Base-by-base conservation (phyloP, 2,888 invertebrate genomes). In the Archaeoteleia sp. region DNA sequence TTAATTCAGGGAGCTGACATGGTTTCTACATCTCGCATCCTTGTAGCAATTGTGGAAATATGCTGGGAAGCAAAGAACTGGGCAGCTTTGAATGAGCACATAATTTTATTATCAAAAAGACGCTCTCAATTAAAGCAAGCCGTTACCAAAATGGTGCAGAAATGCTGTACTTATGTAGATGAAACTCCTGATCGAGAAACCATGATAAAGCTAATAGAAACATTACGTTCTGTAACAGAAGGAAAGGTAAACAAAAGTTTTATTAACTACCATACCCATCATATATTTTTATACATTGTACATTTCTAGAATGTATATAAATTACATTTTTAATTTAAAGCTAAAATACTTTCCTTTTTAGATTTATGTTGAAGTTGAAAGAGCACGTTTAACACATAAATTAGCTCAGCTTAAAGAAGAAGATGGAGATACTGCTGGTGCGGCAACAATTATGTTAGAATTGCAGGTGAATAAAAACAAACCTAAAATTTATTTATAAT, bases 311-410 rank as follows among this genome's bases (percentile, higher is more conserved):
- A n/a, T 29, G 2, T 9, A 23, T 23, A 7, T 7, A 23, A 23
- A 23, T 23, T 5, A 23, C 23, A n/a, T n/a, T n/a, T n/a, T n/a
- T 23, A 23, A 3, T 23, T 23, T 23, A 23, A 7, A 23, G 7
- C 23, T 7, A 37, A n/a, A 37, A 12, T 42, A 32, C 5, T 39
- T 37, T 57, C 43, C 70, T 58, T 76, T 80, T 29, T 78, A 91
- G 91, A 99, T 99, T 72, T 99, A 99, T 85, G 99, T 99, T n/a
- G 99, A 99, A 89, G 97, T 98, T 5, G 99, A 99, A 86, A 89
- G 99, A 77, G 99, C 99, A 2, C 90, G 98, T 51, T 87, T 99
- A 3, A 99, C 99, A 0, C 94, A 97, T 78, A 94, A 93, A 74
- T 86, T 97, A 66, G 94, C 95, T 0, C 91, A 93, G 81, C 92